Evolutionary conservation across 2,888 invertebrate genomes (phyloP), one percentile per base, ranked within the genome.

Genomic region (Scaptomyza tumidula): DNA sequence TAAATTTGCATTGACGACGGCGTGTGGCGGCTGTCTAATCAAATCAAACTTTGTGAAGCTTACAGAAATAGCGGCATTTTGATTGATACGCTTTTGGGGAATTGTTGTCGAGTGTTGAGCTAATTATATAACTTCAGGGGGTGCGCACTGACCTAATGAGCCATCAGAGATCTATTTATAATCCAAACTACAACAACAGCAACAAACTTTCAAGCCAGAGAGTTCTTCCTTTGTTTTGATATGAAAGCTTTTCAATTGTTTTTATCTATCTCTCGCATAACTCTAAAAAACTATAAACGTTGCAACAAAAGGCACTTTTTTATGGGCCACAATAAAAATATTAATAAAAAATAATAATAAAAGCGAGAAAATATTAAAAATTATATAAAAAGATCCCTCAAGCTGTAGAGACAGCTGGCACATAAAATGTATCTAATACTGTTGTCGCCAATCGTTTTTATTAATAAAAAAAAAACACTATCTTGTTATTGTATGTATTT

Each of bases 11-110:
- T 79, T 74, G 74, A 43, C 57, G 63, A 61, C 71, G 81, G 76
- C 82, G 82, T 85, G 82, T 83, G 82, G 85, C 88, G 82, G 85
- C 88, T 87, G 82, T 83, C 82, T 85, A 78, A 71, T 70, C 68
- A 71, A 83, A 77, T 78, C 75, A 86, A 86, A 69, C 63, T 69
- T 79, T 60, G 71, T 66, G 56, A 43, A 67, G 75, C 71, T 86
- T 77, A 7, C 29, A 66, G 81, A 87, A 83, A 87, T 87, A 83
- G 87, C 87, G 78, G 78, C 80, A 62, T 55, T 72, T 75, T 72
- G 81, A 80, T 78, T 80, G 84, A 86, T 80, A 71, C 70, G 65
- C 61, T 64, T 61, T 41, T 29, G 6, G 29, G 29, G 19, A 16
- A 33, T 54, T 24, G 24, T 24, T 24, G 24, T 24, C 24, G 24